These are phyloP conservation scores for Drosophila parvula DNA, from an alignment of 1,140 invertebrate genomes.

Conservation along the genomic window DNA sequence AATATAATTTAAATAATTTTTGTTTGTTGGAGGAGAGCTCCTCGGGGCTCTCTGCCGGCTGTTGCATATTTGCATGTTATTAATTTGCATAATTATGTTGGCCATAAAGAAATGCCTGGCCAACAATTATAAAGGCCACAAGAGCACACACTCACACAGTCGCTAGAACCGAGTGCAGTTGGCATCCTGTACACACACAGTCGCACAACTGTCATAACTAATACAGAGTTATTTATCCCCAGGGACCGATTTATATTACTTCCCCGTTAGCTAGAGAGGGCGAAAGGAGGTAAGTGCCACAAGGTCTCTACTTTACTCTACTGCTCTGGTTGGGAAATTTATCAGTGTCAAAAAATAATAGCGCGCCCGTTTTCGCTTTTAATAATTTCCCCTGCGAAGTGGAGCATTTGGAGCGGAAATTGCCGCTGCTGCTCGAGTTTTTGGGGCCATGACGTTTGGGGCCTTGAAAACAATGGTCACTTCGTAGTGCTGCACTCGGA, in stretches of 20 bases:
- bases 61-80: slow-evolving; percentile 49
- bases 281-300: slow-evolving; percentile 60
- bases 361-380: slow-evolving; percentile 79
- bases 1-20: slow-evolving; percentile 32
- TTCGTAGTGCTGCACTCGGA: slow-evolving; percentile 23
- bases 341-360: slow-evolving; percentile 83
- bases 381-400: slow-evolving; percentile 79
- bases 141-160: slow-evolving; percentile 12
- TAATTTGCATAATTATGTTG: slow-evolving; percentile 62
- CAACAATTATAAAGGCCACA: slow-evolving; percentile 41
- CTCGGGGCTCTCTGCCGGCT: neutral
- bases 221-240: slow-evolving; percentile 80
- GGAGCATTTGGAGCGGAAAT: slow-evolving; percentile 78
- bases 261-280: slow-evolving; percentile 44
- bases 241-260: slow-evolving; percentile 80
- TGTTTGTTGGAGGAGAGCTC: slow-evolving; percentile 5
- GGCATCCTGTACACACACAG: slow-evolving; percentile 31
- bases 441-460: slow-evolving; percentile 37
- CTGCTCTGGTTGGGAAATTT: slow-evolving; percentile 61
- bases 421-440: slow-evolving; percentile 70
- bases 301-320: slow-evolving; percentile 54
- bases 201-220: slow-evolving; percentile 70
- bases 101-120: slow-evolving; percentile 49
- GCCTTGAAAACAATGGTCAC: slow-evolving; percentile 69
- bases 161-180: slow-evolving; percentile 44